A percentile compares a stretch with the other conserved stretches of the same genome.
Evolutionary conservation across 2,797 vertebrate genomes (phyloP).

Genomic region (Lepilemur ruficaudatus): DNA sequence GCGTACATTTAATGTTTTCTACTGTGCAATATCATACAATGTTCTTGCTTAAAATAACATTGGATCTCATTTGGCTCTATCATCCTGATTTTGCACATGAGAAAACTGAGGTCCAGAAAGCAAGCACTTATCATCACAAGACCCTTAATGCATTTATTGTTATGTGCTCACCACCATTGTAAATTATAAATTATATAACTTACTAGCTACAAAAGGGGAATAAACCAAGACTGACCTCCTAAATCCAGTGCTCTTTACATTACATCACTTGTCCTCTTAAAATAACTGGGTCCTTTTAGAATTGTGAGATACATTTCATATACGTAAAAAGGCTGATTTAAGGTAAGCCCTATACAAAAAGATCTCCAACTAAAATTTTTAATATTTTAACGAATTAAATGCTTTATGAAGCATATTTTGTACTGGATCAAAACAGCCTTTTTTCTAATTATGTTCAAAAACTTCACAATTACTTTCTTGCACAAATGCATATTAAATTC

Average conservation of each 20-base stretch:
- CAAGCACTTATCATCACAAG: neutral
- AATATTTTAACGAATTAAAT: constrained; percentile 15
- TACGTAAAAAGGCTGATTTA: neutral
- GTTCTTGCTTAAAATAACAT: neutral
- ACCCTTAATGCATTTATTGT: neutral
- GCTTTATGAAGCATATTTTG: neutral
- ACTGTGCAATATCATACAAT: neutral
- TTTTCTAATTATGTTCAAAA: constrained; percentile 27
- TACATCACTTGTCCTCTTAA: neutral
- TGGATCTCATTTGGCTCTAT: neutral
- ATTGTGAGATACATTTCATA: neutral
- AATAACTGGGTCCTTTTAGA: neutral
- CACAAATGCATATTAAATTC: neutral
- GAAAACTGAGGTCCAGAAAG: neutral
- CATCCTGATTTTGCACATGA: neutral
- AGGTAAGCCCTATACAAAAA: neutral
- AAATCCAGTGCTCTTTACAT: neutral
- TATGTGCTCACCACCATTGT: neutral
- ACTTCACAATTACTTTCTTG: neutral
- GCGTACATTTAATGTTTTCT: neutral
- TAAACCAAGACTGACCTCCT: neutral
- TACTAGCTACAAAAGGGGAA: neutral
- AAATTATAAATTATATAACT: neutral
- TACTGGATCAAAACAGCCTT: neutral
- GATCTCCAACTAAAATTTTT: constrained; percentile 1